Percentiles rank a stretch among this genome's conserved stretches.
Conservation (phyloP, 2,888 invertebrate species). For the Danaus chrysippus region DNA sequence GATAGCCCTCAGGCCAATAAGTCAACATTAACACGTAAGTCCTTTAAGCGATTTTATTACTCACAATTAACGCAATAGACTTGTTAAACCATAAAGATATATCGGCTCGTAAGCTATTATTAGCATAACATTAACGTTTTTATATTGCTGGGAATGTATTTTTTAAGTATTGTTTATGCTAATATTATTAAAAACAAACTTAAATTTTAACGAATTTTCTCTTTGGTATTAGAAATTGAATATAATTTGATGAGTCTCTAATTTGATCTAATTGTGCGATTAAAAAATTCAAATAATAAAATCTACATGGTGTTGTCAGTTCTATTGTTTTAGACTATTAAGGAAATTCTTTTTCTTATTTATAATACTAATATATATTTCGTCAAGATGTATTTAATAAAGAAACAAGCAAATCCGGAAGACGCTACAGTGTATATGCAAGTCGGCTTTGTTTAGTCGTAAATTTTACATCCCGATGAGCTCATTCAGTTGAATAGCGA, state of each 20-base stretch:
- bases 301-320: too few species aligned
- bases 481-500: slow-evolving; percentile 27
- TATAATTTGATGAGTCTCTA: too few species aligned
- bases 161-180: too few species aligned
- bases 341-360: too few species aligned
- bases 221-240: too few species aligned
- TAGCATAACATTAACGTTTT: neutral
- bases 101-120: neutral
- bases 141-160: neutral
- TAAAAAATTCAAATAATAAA: neutral
- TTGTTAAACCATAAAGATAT: neutral
- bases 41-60: neutral
- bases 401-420: neutral
- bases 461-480: slow-evolving; percentile 32
- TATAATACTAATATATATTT: too few species aligned
- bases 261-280: neutral
- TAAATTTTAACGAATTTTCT: too few species aligned
- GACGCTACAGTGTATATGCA: slow-evolving; percentile 1
- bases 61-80: neutral
- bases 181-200: too few species aligned
- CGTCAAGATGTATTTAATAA: neutral
- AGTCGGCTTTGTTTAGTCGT: slow-evolving; percentile 11
- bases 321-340: neutral
- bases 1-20: neutral
- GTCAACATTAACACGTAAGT: neutral